Evolutionary conservation across 2,113 vertebrate genomes (phyloP), one percentile per base, ranked within the genome.

Genomic region (Lampris megalopsis): DNA sequence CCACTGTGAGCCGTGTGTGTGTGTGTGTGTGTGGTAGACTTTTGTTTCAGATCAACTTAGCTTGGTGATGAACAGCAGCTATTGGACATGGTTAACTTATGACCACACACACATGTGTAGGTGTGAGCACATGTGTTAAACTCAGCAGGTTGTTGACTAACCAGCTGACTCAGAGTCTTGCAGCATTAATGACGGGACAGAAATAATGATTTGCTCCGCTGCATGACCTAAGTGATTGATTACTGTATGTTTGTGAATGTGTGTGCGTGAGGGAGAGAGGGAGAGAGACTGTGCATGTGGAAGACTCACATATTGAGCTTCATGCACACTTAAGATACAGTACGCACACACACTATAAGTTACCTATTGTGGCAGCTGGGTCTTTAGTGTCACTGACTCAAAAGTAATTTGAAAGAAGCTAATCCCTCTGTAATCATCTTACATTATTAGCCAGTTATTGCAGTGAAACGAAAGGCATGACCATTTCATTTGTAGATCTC

Each of bases 161-260:
- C 38, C 58, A 68, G 63, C 75, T 72, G 63, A 43, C 66, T 83
- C 71, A 73, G 68, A 50, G 42, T 63, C 77, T 56, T 70, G 64
- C 85, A 73, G 53, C 70, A 0, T 49, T 82, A 80, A 65, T 6
- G 38, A 52, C 9, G 7, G 52, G 49, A 69, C 57, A 67, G 54
- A 83, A 79, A 82, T 75, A 73, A 72, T 68, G 45, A 81, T 75
- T 88, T 62, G 70, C 73, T 75, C 61, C 58, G 45, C 71, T 68
- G 74, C 57, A 64, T 61, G 63, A 63, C 73, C 49, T 40, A 68
- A 5, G 52, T 71, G 52, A 86, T 81, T 71, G 71, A 83, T 74
- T 68, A 57, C 42, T 59, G 35, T 49, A 11, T 11, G 63, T 49
- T 43, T 49, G 42, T 47, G 45, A 9, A 3, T 48, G 45, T 9